Evolutionary conservation across 1,140 invertebrate genomes (phyloP), one percentile per base, ranked within the genome.

Genomic region (Drosophila carrolli): DNA sequence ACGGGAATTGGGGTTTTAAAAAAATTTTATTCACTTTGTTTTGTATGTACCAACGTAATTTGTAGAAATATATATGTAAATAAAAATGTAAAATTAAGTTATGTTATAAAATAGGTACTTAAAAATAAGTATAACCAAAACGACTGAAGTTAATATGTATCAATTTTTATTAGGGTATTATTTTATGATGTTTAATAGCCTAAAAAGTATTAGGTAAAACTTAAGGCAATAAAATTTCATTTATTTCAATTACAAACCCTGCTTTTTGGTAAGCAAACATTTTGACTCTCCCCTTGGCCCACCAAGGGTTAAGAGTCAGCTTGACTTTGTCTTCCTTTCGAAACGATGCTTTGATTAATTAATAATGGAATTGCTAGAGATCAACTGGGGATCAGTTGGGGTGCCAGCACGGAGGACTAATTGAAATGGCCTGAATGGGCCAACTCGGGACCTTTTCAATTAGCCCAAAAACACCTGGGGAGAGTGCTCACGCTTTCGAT

Each of bases 281-380:
- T 41, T 35, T 35, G 9, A 9, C 13, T 23, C 32, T 43, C 13
- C 27, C 38, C 14, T 23, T 4, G 19, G 37, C 40, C 48, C 56
- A 77, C 56, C 40, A 41, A 37, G 51, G 32, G 65, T 58, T 58
- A 71, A 72, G 27, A 66, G 23, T 23, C 16, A 7, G 46, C 60
- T 47, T n/a, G 44, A 27, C 19, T 46, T 44, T 51, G 32, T 16
- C 43, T 66, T 14, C 62, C 72, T 56, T 53, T 75, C 73, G 40
- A 54, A 85, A 89, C 75, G 72, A 89, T 53, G 58, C 63, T 68
- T 65, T 86, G 83, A 86, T 86, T 86, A 86, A 86, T 86, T 86
- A 78, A 82, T 79, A 84, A 83, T 83, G 65, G 76, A 83, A 76
- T 83, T 76, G 60, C 61, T 38, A 38, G 40, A 53, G 61, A 65